Conservation (phyloP, 2,797 vertebrate species). For the Apogon talboti region DNA sequence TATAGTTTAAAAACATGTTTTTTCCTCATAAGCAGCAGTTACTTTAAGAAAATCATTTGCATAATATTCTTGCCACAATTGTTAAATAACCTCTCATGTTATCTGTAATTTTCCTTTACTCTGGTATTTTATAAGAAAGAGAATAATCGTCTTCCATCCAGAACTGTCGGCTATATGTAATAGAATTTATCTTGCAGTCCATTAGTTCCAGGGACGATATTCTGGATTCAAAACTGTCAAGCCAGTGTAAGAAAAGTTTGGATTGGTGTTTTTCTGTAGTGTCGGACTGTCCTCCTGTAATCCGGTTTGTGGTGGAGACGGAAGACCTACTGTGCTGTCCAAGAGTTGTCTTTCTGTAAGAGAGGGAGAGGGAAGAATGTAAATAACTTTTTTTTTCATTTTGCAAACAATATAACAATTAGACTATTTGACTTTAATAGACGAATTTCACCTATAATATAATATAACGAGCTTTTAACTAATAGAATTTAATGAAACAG, state of each 20-base stretch:
- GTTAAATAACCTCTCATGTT: neutral
- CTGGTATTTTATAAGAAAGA: neutral
- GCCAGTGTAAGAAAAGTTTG: conserved; percentile 64
- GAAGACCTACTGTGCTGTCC: conserved; percentile 60
- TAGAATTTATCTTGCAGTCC: neutral
- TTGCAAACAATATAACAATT: no score
- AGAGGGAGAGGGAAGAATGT: conserved; percentile 11
- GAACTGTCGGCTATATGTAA: neutral
- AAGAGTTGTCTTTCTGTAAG: conserved; percentile 64
- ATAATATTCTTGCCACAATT: neutral
- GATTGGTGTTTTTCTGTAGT: conserved; percentile 55
- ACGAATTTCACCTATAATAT: no score
- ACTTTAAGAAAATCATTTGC: conserved; percentile 10
- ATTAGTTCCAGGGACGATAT: conserved; percentile 86
- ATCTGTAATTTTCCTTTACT: conserved; percentile 6
- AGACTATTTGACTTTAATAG: no score
- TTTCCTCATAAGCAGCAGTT: conserved; percentile 35
- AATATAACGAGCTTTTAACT: no score
- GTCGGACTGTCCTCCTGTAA: conserved; percentile 55
- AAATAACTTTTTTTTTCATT: no score
- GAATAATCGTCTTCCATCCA: no score
- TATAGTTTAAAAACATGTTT: conserved; percentile 11
- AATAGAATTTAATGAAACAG: neutral
- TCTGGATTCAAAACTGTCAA: conserved; percentile 71
- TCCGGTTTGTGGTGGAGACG: conserved; percentile 46